Base-by-base conservation (phyloP, 2,888 invertebrate species). In the Sphaerophoria rueppellii region DNA sequence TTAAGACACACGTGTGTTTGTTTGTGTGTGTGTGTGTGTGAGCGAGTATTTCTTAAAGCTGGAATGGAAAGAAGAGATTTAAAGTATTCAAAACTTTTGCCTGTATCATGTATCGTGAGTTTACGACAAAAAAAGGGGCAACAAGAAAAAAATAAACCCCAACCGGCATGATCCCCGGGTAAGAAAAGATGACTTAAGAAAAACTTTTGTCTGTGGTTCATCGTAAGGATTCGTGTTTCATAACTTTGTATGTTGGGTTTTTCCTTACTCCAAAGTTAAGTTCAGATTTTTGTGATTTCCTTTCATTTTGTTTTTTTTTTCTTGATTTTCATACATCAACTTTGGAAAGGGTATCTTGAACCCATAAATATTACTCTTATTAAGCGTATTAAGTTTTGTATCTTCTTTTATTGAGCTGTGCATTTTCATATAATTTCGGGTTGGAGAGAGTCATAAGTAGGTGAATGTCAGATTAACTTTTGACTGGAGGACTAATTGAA, bases 31-130 rank as follows among this genome's bases (percentile, higher is more conserved):
- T 61, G 35, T 24, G 60, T 43, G 9, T 58, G 11, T 14, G 2
- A n/a, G 32, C 7, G 54, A 7, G n/a, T 7, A 3, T 35, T 65
- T n/a, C 69, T 48, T 50, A 34, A 70, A 34, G 73, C 55, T 12
- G 58, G 16, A 58, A 37, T 14, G 40, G 40, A 54, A 52, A 63
- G 50, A 60, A 78, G 74, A 78, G 78, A 78, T 82, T 78, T 74
- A 65, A 70, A 70, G 74, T 78, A 73, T 73, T 82, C 69, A 78
- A 82, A 82, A 82, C 74, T 82, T 82, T 82, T 54, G 40, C 54
- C 70, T 82, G 78, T 74, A 82, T 82, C 74, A 74, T 82, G 78
- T 82, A 78, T 78, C 63, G 60, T 65, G 74, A 82, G 82, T 71
- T 82, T 74, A 82, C 54, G 70, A 82, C 78, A 78, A 73, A 73